Conservation (phyloP, 1,140 invertebrate species). For the Argopecten irradians region DNA sequence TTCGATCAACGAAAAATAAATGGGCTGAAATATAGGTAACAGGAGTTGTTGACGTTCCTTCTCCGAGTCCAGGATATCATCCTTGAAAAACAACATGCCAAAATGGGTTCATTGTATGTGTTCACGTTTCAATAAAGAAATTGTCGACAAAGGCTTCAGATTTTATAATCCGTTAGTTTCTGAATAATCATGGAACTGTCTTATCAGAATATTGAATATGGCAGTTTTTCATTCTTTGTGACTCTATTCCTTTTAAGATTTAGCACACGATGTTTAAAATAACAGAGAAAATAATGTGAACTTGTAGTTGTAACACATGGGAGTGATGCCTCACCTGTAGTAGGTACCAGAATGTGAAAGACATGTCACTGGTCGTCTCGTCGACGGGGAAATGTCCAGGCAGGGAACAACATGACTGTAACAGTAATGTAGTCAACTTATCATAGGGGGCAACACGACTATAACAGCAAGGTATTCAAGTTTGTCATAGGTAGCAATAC, state of each 20-base stretch:
- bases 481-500: no score
- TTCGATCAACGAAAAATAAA: conserved; percentile 83
- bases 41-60: conserved; percentile 78
- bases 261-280: not conserved
- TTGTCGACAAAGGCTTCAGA: no score
- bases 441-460: no score
- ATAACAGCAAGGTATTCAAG: no score
- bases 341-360: conserved; percentile 94
- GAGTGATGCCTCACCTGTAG: conserved; percentile 82
- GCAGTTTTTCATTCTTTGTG: not conserved
- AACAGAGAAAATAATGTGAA: not conserved
- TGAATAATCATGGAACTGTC: not conserved
- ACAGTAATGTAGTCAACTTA: no score
- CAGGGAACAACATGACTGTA: conserved; percentile 84
- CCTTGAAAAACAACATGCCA: conserved; percentile 75
- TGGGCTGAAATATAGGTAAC: conserved; percentile 80
- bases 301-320: no score
- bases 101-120: no score
- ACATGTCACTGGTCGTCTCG: conserved; percentile 88
- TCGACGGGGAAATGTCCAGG: conserved; percentile 90
- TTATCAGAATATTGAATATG: not conserved
- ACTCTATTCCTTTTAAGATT: not conserved
- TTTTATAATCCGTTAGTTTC: no score
- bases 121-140: no score
- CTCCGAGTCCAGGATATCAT: conserved; percentile 81